Evolutionary conservation across 2,113 vertebrate species (phyloP), one percentile per base, ranked within the genome.

Genomic region (Dermatemys mawii): DNA sequence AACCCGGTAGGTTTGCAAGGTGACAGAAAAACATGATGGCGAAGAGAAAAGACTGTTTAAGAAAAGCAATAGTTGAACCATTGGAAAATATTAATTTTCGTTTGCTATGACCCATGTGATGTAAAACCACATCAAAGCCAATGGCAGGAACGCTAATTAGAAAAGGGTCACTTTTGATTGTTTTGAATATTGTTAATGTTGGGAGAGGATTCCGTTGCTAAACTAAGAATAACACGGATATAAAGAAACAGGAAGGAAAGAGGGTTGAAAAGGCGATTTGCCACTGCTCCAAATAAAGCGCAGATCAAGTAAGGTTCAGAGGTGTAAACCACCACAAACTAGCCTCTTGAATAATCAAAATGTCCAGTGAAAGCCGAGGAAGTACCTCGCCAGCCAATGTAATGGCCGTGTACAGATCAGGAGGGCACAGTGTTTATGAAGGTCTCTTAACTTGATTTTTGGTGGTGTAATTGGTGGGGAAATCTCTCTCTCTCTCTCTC

Each of bases 341-440:
- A 87, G 26, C 8, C 29, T 83, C 92, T 89, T 90, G 81, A 79
- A 26, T 63, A 89, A 63, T 84, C 78, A 80, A 48, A 89, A 86
- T 46, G 63, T 78, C 79, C 94, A 91, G 90, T 84, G 89, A 92
- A 95, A 86, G 78, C 35, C 4, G 81, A 92, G 92, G 94, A 93
- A 91, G 46, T 78, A 87, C 16, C 29, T 89, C 24, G 1, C 41
- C 55, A 82, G 81, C 44, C 73, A 6, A 49, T 26, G 78, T 86
- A 89, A 90, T 44, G 89, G 44, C 89, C 73, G 29, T 29, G 85
- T 73, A 83, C 82, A 81, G 2, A 26, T 29, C 82, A 2, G 82
- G 17, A 26, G 16, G 27, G 35, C 75, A 44, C 55, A 38, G 8
- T 11, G 57, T n/a, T 46, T 54, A 19, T 38, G 86, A 78, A 79